Evolutionary conservation across 2,888 invertebrate species (phyloP).

Genomic region (Amorpha juglandis): DNA sequence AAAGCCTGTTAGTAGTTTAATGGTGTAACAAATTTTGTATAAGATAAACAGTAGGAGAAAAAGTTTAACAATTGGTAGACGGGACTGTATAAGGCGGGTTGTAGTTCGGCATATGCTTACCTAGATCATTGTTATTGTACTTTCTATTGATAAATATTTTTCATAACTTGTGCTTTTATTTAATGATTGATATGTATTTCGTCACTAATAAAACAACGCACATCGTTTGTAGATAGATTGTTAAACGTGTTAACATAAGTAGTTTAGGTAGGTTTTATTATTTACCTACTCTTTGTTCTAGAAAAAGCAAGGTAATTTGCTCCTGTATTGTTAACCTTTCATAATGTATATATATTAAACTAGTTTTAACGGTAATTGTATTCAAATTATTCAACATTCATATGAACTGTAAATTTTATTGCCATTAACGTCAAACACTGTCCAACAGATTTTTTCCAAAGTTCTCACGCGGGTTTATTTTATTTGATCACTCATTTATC

Average conservation of each 20-base stretch:
- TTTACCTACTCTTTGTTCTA: conserved; percentile 1
- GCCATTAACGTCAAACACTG: background rate
- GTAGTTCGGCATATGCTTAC: background rate
- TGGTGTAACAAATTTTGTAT: background rate
- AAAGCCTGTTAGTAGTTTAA: conserved; percentile 19
- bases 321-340: conserved; percentile 18
- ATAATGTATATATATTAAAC: conserved; percentile 15
- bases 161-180: conserved; percentile 5
- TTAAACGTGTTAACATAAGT: background rate
- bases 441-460: background rate
- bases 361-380: conserved; percentile 4
- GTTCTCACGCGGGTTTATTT: background rate
- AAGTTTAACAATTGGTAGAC: background rate
- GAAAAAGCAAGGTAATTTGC: conserved; percentile 18
- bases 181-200: conserved; percentile 4
- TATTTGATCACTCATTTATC: background rate
- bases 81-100: background rate
- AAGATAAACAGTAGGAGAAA: background rate
- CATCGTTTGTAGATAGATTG: conserved; percentile 15
- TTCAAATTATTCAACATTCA: background rate
- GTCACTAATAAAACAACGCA: conserved; percentile 21
- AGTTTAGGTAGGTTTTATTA: conserved; percentile 10
- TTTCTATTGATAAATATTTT: background rate
- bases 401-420: conserved; percentile 35
- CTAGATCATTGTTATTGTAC: background rate